A percentile compares a stretch with the other conserved stretches of the same genome.
These are phyloP conservation scores for Trachelus troglodyta DNA, from an alignment of 2,888 invertebrate species.

Conservation along the genomic window DNA sequence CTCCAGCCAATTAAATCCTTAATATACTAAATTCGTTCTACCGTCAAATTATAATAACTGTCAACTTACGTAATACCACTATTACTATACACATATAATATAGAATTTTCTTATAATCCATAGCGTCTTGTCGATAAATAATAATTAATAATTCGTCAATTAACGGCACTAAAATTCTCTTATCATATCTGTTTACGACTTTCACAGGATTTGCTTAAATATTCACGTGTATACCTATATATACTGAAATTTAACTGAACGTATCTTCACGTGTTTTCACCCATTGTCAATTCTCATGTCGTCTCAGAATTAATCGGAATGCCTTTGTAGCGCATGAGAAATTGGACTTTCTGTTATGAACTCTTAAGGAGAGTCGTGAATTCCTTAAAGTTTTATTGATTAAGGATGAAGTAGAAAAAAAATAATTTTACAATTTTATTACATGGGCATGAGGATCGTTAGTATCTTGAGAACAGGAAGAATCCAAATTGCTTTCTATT, in stretches of 20 bases:
- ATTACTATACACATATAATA: neutral
- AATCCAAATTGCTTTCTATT: neutral
- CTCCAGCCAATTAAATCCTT: neutral
- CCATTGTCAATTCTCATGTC: neutral
- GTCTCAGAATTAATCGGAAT: neutral
- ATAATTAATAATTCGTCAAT: neutral
- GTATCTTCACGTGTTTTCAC: neutral
- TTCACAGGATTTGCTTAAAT: neutral
- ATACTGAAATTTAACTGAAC: neutral
- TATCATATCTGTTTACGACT: neutral
- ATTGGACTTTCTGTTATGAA: neutral
- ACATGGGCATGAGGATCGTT: neutral
- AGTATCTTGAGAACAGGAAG: conserved; percentile 1
- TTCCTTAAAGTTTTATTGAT: neutral
- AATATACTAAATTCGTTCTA: neutral
- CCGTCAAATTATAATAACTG: neutral
- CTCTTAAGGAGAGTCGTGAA: neutral
- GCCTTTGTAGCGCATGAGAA: neutral
- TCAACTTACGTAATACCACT: neutral
- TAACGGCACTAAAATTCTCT: neutral
- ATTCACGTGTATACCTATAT: neutral
- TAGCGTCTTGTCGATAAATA: neutral
- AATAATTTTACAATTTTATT: neutral
- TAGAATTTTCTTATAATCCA: neutral
- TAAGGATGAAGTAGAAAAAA: neutral